Base-by-base conservation (phyloP, 2,888 invertebrate species). In the Xestia ashworthii region DNA sequence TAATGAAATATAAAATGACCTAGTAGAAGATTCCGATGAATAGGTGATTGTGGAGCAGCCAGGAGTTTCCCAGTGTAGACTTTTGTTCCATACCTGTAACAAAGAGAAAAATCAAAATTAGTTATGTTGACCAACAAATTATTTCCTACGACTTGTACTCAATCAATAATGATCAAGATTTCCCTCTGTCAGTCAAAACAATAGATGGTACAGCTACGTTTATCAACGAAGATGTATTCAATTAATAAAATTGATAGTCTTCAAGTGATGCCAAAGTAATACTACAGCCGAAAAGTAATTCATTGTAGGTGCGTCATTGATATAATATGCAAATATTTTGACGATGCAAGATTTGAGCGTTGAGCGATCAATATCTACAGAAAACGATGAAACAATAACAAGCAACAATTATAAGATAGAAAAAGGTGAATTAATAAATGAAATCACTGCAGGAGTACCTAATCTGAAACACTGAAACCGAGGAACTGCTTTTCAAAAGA, bases 241-340 rank as follows among this genome's bases (percentile, higher is more conserved):
- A 90, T 92, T 90, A 91, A 87, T 83, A 80, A 84, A 89, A 90
- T 88, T 89, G 88, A 91, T 92, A 88, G 89, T 88, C 88, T 77
- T 76, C 73, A 85, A 76, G 86, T 87, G 81, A 80, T 88, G 90
- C 85, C 87, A 88, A 87, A 89, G 91, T 91, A 93, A 92, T 90
- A 84, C 88, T 76, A 85, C 90, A 90, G 91, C 84, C 88, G 89
- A 90, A 90, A 92, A 92, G 90, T 90, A 88, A 92, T 91, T 91
- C 89, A 92, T 93, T 93, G 92, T 93, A 32, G 11, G 16, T 86
- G 11, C n/a, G n/a, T 86, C 83, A 88, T 76, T 86, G 85, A 88
- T 91, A 87, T 92, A 93, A 87, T 92, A 93, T 93, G 91, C 91
- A 92, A 93, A 92, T 92, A 90, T 81, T 78, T 72, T 70, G 66